phyloP scores from a whole-genome alignment of 1,140 invertebrate genomes.

The Lasioglossum baleicum region DNA sequence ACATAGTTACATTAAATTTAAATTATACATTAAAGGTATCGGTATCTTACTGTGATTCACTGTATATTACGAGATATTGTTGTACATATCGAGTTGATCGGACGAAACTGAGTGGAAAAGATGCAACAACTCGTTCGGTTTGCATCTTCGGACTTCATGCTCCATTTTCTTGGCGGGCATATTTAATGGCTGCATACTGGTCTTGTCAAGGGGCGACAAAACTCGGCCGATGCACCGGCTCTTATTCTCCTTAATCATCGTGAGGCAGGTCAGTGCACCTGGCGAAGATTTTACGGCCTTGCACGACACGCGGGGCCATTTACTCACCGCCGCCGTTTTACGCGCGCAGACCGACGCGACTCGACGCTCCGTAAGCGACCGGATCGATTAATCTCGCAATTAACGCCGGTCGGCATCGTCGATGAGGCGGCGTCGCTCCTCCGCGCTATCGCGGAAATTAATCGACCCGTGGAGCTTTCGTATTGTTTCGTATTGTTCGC shows the following conservation, averaged over 20 bases:
- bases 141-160: no score
- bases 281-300: conserved; percentile 39
- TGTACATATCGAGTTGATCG: no score
- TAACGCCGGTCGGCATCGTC: conserved; percentile 17
- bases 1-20: no score
- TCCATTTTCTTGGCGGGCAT: no score
- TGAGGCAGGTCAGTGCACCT: conserved; percentile 46
- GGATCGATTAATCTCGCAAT: conserved; percentile 53
- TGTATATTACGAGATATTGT: no score
- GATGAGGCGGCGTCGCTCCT: not conserved
- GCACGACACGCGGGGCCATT: not conserved
- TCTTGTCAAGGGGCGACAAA: no score
- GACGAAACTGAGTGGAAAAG: no score
- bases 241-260: conserved; percentile 34
- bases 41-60: no score
- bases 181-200: no score
- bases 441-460: conserved; percentile 4
- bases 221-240: no score
- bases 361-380: not conserved
- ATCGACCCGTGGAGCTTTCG: not conserved
- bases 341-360: not conserved
- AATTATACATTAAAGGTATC: no score
- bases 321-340: not conserved
- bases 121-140: no score
- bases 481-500: not conserved